These are phyloP conservation scores for Drosophila pseudoobscura DNA, from an alignment of 1,140 invertebrate genomes.

Conservation along the genomic window DNA sequence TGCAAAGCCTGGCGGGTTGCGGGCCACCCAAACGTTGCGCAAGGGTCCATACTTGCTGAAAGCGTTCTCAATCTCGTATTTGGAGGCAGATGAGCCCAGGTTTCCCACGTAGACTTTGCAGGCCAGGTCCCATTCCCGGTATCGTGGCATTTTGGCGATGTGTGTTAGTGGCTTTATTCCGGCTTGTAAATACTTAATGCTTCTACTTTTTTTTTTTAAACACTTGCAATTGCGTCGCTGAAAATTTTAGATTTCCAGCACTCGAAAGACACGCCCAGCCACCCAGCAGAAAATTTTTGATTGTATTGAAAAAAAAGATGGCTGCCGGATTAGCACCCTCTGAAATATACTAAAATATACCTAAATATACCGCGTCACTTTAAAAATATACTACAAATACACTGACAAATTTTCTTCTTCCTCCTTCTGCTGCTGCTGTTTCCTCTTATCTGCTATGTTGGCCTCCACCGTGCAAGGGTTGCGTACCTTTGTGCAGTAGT, in stretches of 20 bases:
- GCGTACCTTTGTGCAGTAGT: constrained; percentile 63
- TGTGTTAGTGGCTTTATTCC: constrained; percentile 13
- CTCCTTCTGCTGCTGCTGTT: background rate
- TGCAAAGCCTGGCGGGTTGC: constrained; percentile 97
- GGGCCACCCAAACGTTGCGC: constrained; percentile 98
- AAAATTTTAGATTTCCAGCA: background rate
- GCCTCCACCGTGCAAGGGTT: constrained; percentile 76
- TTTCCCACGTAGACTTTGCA: constrained; percentile 99
- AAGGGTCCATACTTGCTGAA: constrained; percentile 97
- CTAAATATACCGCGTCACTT: too few species aligned
- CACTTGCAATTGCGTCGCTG: too few species aligned
- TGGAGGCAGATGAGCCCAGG: constrained; percentile 94
- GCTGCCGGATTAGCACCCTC: constrained; percentile 2
- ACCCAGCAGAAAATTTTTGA: constrained; percentile 29
- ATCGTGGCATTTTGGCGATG: constrained; percentile 86
- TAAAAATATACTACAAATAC: too few species aligned
- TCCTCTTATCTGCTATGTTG: constrained; percentile 80
- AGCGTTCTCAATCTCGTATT: constrained; percentile 95
- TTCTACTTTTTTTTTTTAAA: background rate
- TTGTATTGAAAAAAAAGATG: constrained; percentile 42
- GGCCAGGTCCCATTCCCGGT: constrained; percentile 95
- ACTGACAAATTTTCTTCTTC: background rate
- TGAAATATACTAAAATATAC: too few species aligned
- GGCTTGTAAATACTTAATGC: background rate
- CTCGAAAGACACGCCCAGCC: constrained; percentile 12